Base-by-base conservation (phyloP, 2,888 invertebrate genomes). In the Mesorhabditis belari region DNA sequence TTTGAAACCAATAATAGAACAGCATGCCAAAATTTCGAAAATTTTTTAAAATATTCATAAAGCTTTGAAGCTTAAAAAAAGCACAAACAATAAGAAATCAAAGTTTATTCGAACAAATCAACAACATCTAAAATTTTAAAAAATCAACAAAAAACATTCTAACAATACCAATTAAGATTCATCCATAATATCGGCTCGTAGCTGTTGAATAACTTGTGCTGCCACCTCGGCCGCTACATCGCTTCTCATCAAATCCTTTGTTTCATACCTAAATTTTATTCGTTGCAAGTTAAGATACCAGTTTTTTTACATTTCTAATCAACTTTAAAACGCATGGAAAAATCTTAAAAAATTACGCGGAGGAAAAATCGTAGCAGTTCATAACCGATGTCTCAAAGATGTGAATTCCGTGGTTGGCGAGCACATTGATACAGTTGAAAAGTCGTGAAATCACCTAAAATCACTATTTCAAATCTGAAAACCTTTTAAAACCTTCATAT, bases 351-450 rank as follows among this genome's bases (percentile, higher is more conserved):
- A 9, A n/a, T 17, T 35, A 35, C 44, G 12, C n/a, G 12, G 12
- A 17, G 12, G 94, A 93, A 79, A 90, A 90, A 73, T 93, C 91
- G 82, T 88, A 95, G 0, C 93, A 91, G 9, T 82, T 80, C 72
- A 89, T 86, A 54, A 95, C 90, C 77, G 91, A 92, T 0, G 92
- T 92, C 80, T 95, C 93, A 75, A 88, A 93, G 2, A 98, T 83
- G 86, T 91, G 88, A 84, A 95, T 88, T 80, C 90, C 90, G 69
- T 90, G 89, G 25, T 90, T 87, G 0, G 90, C 88, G 59, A 98
- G 83, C 0, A 91, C 89, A 54, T 89, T 83, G 66, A 98, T 88
- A 81, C 93, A 93, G 82, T 95, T 95, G 60, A 90, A 87, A 25
- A 95, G 83, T 61, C 96, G 86, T 0, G 89, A 88, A 23, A 94